A percentile compares a stretch with the other conserved stretches of the same genome.
These are phyloP conservation scores for Tolypeutes matacus DNA, from an alignment of 2,797 vertebrate genomes.

Conservation along the genomic window DNA sequence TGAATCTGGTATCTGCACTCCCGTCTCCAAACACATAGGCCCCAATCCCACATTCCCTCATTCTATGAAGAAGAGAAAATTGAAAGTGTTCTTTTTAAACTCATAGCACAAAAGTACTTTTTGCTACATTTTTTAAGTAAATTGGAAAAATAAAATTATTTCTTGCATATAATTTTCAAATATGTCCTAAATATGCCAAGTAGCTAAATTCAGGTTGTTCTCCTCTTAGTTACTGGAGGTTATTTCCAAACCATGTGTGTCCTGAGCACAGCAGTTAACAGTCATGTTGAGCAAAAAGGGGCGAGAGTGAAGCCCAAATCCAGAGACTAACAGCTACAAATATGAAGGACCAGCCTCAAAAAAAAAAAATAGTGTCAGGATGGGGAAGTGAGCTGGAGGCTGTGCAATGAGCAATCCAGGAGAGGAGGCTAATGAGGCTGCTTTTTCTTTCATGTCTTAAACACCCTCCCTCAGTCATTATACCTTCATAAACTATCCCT, in stretches of 20 bases:
- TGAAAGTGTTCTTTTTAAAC: neutral
- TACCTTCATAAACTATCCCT: neutral
- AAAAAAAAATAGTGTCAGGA: neutral
- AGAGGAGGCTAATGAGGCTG: neutral
- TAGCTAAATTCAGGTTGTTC: neutral
- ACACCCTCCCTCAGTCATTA: neutral
- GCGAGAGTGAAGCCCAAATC: neutral
- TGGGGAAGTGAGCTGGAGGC: neutral
- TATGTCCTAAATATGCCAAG: neutral
- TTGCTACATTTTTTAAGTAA: neutral
- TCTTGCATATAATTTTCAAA: neutral
- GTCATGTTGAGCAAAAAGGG: neutral
- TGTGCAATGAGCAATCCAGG: neutral
- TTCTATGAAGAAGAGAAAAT: neutral
- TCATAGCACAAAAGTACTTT: neutral
- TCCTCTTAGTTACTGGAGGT: neutral
- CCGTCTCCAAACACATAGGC: neutral
- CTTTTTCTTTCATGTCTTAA: too few species aligned
- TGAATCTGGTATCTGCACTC: too few species aligned
- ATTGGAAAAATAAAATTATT: neutral
- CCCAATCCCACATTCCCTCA: neutral
- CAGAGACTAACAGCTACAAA: neutral
- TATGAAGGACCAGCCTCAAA: neutral
- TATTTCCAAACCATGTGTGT: neutral
- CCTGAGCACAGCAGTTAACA: neutral